Evolutionary conservation across 2,888 invertebrate species (phyloP).

Genomic region (Rhodophaea formosa): DNA sequence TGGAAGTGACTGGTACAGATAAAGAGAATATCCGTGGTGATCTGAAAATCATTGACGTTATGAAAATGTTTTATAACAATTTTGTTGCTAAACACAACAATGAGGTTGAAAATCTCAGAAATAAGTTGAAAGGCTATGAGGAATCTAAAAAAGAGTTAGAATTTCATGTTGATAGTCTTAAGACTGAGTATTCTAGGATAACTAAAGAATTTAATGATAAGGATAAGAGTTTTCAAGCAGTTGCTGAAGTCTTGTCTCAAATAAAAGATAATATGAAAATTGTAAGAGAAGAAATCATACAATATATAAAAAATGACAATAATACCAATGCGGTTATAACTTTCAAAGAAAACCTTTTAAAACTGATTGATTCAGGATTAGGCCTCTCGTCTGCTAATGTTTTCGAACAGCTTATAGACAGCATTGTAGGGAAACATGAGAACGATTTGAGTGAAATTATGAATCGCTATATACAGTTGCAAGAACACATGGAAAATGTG

Average conservation of each 20-base stretch:
- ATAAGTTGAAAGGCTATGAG: constrained; percentile 58
- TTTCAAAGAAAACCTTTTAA: constrained; percentile 53
- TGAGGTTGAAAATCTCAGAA: constrained; percentile 62
- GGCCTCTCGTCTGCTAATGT: constrained; percentile 39
- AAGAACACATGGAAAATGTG: constrained; percentile 42
- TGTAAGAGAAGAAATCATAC: constrained; percentile 35
- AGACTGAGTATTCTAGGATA: constrained; percentile 39
- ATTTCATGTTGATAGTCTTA: constrained; percentile 39
- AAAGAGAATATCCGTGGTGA: constrained; percentile 43
- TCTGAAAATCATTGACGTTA: constrained; percentile 58
- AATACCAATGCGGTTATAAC: constrained; percentile 32
- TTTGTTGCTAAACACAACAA: constrained; percentile 54
- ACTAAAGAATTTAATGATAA: constrained; percentile 45
- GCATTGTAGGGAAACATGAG: constrained; percentile 43
- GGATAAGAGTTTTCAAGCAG: constrained; percentile 36
- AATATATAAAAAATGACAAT: constrained; percentile 28
- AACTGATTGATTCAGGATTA: constrained; percentile 52
- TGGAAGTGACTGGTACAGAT: constrained; percentile 51
- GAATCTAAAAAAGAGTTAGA: constrained; percentile 47
- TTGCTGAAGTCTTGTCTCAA: constrained; percentile 40
- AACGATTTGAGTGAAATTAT: constrained; percentile 39
- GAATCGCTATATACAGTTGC: constrained; percentile 41
- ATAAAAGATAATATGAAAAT: constrained; percentile 43
- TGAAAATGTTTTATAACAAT: constrained; percentile 60
- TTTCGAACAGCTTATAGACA: constrained; percentile 48